These are phyloP conservation scores for Gallinago nigripennis DNA, from an alignment of 2,797 vertebrate species.

Conservation along the genomic window DNA sequence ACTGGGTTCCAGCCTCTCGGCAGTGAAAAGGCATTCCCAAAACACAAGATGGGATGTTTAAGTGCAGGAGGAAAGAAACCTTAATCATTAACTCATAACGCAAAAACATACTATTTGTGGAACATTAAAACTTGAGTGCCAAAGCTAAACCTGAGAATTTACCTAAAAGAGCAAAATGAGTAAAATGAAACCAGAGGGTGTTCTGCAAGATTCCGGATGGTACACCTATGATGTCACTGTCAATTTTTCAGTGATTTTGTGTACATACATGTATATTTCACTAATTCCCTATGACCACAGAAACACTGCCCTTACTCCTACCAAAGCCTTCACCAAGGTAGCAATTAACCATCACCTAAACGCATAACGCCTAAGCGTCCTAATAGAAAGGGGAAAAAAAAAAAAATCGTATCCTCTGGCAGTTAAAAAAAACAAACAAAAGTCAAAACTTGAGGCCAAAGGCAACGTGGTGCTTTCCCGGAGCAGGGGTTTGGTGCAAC, in stretches of 20 bases:
- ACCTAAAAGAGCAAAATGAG: fast-evolving
- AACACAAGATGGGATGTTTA: background rate
- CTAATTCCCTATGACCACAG: background rate
- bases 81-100: background rate
- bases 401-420: fast-evolving
- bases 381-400: background rate
- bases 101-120: background rate
- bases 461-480: fast-evolving
- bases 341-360: background rate
- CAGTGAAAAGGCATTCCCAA: background rate
- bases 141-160: background rate
- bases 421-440: background rate
- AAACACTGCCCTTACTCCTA: background rate
- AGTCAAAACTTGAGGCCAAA: fast-evolving
- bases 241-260: background rate
- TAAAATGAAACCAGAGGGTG: background rate
- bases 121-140: background rate
- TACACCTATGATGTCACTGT: fast-evolving
- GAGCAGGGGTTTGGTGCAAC: background rate
- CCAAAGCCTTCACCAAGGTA: background rate
- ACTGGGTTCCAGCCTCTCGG: fast-evolving
- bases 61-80: background rate
- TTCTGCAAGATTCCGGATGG: background rate
- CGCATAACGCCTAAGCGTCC: fast-evolving
- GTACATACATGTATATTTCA: fast-evolving